A percentile compares a stretch with the other conserved stretches of the same genome.
phyloP scores from a whole-genome alignment of 1,140 invertebrate genomes.

The Drosophila cardini region DNA sequence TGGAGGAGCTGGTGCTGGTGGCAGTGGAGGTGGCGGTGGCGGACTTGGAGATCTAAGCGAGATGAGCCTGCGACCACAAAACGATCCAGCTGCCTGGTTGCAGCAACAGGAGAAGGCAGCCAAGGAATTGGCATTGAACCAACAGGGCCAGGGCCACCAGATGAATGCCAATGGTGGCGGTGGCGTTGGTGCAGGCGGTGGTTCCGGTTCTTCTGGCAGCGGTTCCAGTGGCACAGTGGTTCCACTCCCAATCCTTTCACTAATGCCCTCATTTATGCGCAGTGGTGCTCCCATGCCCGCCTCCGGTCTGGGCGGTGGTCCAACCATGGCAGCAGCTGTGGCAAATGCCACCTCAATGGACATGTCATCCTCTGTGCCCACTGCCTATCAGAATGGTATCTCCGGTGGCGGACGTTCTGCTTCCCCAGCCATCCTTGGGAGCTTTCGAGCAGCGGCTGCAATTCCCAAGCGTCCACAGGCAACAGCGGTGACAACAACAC shows the following conservation, averaged over 20 bases:
- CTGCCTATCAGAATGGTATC: slow-evolving; percentile 84
- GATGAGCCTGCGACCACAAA: slow-evolving; percentile 81
- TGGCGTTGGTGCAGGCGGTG: slow-evolving; percentile 47
- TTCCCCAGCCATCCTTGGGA: slow-evolving; percentile 71
- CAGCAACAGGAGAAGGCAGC: slow-evolving; percentile 83
- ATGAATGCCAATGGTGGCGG: slow-evolving; percentile 47
- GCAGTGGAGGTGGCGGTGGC: slow-evolving; percentile 59
- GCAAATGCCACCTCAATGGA: slow-evolving; percentile 24
- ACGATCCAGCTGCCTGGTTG: slow-evolving; percentile 80
- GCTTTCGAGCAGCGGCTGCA: slow-evolving; percentile 70
- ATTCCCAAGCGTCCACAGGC: slow-evolving; percentile 70
- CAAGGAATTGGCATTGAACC: slow-evolving; percentile 84
- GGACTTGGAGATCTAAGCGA: slow-evolving; percentile 64
- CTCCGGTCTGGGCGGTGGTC: slow-evolving; percentile 85
- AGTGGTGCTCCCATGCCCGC: slow-evolving; percentile 86
- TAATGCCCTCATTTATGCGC: slow-evolving; percentile 84
- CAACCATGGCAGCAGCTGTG: slow-evolving; percentile 50
- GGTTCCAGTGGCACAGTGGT: slow-evolving; percentile 68
- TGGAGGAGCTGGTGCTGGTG: slow-evolving; percentile 27
- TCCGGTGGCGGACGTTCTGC: slow-evolving; percentile 75
- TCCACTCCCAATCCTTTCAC: slow-evolving; percentile 84
- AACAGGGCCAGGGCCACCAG: slow-evolving; percentile 85
- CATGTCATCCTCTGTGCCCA: slow-evolving; percentile 18
- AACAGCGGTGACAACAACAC: slow-evolving; percentile 35
- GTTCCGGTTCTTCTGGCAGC: slow-evolving; percentile 20